phyloP scores from a whole-genome alignment of 2,888 invertebrate species.

The Thereva nobilitata region DNA sequence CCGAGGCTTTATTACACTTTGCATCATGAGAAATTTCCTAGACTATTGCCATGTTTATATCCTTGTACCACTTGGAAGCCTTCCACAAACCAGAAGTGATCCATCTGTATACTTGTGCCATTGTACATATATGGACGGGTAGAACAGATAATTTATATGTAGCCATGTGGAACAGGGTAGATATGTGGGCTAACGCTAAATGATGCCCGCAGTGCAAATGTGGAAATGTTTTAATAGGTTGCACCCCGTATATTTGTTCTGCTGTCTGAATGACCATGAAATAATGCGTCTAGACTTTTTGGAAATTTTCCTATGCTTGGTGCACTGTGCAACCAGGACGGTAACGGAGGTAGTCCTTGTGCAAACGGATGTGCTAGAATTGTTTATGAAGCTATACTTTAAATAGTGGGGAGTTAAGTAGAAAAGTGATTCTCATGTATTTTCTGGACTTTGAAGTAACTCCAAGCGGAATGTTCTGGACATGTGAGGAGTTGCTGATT shows the following conservation, averaged over 20 bases:
- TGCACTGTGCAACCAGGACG: no score
- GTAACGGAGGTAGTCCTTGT: no score
- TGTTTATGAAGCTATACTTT: no score
- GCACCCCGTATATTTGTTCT: slow-evolving; percentile 10
- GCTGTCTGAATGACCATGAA: slow-evolving; percentile 25
- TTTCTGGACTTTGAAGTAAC: no score
- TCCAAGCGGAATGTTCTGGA: no score
- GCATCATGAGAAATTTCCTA: neutral
- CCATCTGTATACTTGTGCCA: neutral
- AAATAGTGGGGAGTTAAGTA: no score
- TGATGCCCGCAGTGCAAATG: slow-evolving; percentile 14
- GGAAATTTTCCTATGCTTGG: neutral
- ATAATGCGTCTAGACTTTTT: slow-evolving; percentile 33
- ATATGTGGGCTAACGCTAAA: slow-evolving; percentile 5
- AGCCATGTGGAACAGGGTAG: neutral
- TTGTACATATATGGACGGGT: neutral
- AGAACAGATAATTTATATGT: neutral
- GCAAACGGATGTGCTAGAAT: no score
- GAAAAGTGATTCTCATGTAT: no score
- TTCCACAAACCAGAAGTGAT: neutral
- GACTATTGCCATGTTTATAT: neutral
- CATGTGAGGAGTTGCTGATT: no score
- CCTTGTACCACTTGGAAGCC: neutral
- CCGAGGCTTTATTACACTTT: neutral
- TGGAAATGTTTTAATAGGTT: slow-evolving; percentile 17